Conservation (phyloP, 2,888 invertebrate species). For the Danaus chrysippus region DNA sequence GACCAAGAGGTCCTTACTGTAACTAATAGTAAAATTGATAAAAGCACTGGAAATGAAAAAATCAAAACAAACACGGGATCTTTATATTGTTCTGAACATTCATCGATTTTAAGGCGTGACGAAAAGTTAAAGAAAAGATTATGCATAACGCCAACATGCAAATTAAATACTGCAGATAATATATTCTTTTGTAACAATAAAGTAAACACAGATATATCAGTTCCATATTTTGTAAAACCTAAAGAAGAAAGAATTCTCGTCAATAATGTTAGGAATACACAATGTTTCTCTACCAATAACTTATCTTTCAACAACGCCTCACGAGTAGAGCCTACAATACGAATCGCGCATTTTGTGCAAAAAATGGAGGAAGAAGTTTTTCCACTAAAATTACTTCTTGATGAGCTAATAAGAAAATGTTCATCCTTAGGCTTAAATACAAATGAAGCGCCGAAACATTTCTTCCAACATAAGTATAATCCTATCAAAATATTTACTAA, state of each 20-base stretch:
- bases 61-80: not conserved
- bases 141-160: not conserved
- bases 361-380: constrained; percentile 57
- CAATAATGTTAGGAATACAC: no score
- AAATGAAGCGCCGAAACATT: constrained; percentile 9
- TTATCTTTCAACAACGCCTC: constrained; percentile 13
- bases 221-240: constrained; percentile 19
- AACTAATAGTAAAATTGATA: constrained; percentile 27
- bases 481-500: constrained; percentile 15
- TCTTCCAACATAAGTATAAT: constrained; percentile 22
- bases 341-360: constrained; percentile 49
- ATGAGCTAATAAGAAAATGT: constrained; percentile 56
- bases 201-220: not conserved
- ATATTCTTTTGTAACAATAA: not conserved
- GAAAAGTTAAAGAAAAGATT: not conserved
- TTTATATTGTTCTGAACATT: not conserved
- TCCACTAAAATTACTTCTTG: constrained; percentile 54
- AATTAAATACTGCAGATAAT: constrained; percentile 1
- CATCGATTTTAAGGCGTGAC: not conserved
- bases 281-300: no score
- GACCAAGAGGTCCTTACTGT: constrained; percentile 10
- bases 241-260: not conserved
- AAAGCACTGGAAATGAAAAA: constrained; percentile 35
- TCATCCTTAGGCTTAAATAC: constrained; percentile 40
- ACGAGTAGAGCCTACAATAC: constrained; percentile 46